phyloP scores from a whole-genome alignment of 2,113 vertebrate species.

The Leucopsar rothschildi region DNA sequence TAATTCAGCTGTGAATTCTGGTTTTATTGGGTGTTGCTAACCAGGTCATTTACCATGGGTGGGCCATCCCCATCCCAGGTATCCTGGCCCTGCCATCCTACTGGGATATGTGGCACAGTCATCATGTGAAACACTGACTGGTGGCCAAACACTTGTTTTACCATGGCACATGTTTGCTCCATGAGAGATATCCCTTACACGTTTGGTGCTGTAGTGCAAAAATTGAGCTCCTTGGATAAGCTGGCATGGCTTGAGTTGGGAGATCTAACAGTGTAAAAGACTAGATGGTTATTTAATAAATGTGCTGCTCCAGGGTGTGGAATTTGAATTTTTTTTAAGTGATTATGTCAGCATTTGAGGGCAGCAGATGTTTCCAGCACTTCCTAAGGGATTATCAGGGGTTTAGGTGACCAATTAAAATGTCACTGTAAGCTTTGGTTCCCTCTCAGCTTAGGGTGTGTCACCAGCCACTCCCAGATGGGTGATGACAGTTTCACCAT shows the following conservation, averaged over 20 bases:
- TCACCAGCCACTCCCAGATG: neutral
- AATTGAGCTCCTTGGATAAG: neutral
- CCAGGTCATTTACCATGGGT: neutral
- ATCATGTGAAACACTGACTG: neutral
- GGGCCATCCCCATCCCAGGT: neutral
- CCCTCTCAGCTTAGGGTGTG: neutral
- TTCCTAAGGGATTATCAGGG: neutral
- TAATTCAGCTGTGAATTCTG: neutral
- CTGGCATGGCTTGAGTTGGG: fast-evolving
- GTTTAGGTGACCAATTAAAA: neutral
- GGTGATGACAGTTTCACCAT: fast-evolving
- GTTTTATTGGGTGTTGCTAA: neutral
- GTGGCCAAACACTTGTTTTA: neutral
- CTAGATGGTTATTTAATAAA: neutral
- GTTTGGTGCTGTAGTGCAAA: neutral
- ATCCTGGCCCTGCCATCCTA: fast-evolving
- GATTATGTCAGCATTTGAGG: neutral
- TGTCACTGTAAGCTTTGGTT: neutral
- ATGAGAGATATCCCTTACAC: fast-evolving
- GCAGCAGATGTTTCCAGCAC: neutral
- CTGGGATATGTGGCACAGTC: neutral
- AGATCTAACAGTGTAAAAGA: neutral
- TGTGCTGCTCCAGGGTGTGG: neutral
- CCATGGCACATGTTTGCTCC: neutral
- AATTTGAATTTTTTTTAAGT: neutral